A percentile compares a stretch with the other conserved stretches of the same genome.
Evolutionary conservation across 1,140 invertebrate genomes (phyloP).

Genomic region (Lepidurus apus): DNA sequence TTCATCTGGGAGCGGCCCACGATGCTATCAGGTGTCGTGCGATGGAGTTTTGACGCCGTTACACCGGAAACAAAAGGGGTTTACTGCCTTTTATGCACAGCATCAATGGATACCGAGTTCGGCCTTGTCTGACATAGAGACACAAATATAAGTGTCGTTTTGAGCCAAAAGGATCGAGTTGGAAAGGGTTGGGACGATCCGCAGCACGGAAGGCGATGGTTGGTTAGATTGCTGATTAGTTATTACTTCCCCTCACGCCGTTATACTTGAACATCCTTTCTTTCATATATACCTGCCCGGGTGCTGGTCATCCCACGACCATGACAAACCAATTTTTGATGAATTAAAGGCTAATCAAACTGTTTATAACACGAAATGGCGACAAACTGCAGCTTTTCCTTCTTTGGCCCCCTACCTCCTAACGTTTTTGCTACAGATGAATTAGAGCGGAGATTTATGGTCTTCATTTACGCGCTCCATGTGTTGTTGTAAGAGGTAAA

Average conservation of each 20-base stretch:
- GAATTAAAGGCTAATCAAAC: background rate
- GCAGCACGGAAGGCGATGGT: background rate
- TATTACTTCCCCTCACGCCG: conserved; percentile 14
- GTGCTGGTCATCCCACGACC: conserved; percentile 6
- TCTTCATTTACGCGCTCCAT: background rate
- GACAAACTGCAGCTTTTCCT: background rate
- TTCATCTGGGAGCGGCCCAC: conserved; percentile 8
- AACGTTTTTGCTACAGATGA: background rate
- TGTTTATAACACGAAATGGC: background rate
- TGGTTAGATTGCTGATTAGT: conserved; percentile 16
- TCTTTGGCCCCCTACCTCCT: background rate
- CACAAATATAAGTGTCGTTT: background rate
- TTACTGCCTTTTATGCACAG: background rate
- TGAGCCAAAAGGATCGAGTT: background rate
- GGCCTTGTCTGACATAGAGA: background rate
- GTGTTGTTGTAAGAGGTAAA: background rate
- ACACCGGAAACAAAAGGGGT: conserved; percentile 7
- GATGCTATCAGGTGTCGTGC: conserved; percentile 16
- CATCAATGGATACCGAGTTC: background rate
- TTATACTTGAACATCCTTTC: background rate
- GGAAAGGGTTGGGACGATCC: background rate
- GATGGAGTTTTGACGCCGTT: background rate
- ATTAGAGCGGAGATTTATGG: conserved; percentile 19
- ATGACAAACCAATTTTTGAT: conserved; percentile 14
- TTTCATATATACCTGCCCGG: background rate